Conservation (phyloP, 2,888 invertebrate genomes). For the Cabera pusaria region DNA sequence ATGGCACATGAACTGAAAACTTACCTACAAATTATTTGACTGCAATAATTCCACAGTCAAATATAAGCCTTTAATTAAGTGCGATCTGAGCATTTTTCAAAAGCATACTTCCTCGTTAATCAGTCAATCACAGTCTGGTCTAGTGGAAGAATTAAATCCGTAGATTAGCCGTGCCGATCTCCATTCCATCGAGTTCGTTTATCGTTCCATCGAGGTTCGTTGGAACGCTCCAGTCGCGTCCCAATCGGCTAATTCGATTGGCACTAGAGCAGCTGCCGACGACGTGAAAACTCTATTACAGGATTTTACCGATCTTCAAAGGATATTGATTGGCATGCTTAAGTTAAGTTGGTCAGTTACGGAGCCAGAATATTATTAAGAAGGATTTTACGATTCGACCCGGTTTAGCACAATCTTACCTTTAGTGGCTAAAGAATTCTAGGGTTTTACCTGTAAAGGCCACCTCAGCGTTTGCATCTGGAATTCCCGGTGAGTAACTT, state of each 20-base stretch:
- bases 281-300: slow-evolving; percentile 69
- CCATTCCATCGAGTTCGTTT: slow-evolving; percentile 4
- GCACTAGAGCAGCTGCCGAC: slow-evolving; percentile 66
- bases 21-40: too few relatives aligned
- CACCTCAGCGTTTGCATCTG: too few relatives aligned
- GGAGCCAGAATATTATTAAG: too few relatives aligned
- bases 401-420: too few relatives aligned
- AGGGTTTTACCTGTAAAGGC: too few relatives aligned
- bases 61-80: not conserved
- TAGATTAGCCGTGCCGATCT: slow-evolving; percentile 14
- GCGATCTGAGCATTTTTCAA: not conserved
- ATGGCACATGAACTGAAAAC: too few relatives aligned
- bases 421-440: too few relatives aligned
- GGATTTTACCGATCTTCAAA: slow-evolving; percentile 54
- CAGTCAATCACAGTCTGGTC: slow-evolving; percentile 33
- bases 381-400: too few relatives aligned
- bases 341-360: slow-evolving; percentile 10
- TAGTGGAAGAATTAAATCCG: slow-evolving; percentile 60
- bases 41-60: too few relatives aligned
- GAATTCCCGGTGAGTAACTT: too few relatives aligned
- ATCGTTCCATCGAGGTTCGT: slow-evolving; percentile 29
- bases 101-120: slow-evolving; percentile 1
- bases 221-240: slow-evolving; percentile 43
- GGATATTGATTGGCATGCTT: slow-evolving; percentile 51
- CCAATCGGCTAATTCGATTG: slow-evolving; percentile 78